Conservation (phyloP, 2,797 vertebrate genomes). For the Chelonia mydas region DNA sequence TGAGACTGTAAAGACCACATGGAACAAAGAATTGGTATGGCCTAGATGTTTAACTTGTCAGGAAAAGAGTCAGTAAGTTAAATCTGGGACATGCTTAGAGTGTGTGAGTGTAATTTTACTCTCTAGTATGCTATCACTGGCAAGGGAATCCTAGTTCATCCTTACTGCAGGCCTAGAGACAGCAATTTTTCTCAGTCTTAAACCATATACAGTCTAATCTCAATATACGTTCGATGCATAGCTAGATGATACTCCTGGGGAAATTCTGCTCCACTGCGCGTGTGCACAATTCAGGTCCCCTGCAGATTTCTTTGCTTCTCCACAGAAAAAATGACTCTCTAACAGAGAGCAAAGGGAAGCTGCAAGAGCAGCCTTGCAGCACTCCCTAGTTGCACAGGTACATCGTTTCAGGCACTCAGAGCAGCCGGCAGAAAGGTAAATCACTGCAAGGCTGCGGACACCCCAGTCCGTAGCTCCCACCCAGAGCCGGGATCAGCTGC, state of each 20-base stretch:
- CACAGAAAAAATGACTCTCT: too few relatives aligned
- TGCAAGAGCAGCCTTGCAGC: too few relatives aligned
- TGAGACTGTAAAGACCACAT: constrained; percentile 67
- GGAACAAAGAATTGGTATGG: constrained; percentile 72
- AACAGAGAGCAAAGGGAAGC: too few relatives aligned
- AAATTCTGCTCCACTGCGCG: too few relatives aligned
- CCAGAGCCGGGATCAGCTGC: too few relatives aligned
- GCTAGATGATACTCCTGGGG: background rate
- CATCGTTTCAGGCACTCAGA: too few relatives aligned
- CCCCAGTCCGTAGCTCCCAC: too few relatives aligned
- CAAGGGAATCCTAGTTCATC: constrained; percentile 52
- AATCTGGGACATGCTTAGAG: constrained; percentile 70
- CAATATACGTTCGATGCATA: background rate
- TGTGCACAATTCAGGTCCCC: too few relatives aligned
- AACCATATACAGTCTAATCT: background rate
- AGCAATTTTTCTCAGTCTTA: constrained; percentile 30
- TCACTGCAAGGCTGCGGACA: too few relatives aligned
- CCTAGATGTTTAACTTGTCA: background rate
- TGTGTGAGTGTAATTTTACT: constrained; percentile 67
- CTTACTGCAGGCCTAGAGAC: constrained; percentile 19
- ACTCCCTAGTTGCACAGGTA: too few relatives aligned
- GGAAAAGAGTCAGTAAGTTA: background rate
- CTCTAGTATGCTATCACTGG: constrained; percentile 69
- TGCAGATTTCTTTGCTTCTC: too few relatives aligned
- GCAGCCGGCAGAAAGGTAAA: too few relatives aligned